Evolutionary conservation across 35 echinoderm and acorn worm genomes (phyloP), one percentile per base, ranked within the genome.

Genomic region (Ophiothrix spiculata): DNA sequence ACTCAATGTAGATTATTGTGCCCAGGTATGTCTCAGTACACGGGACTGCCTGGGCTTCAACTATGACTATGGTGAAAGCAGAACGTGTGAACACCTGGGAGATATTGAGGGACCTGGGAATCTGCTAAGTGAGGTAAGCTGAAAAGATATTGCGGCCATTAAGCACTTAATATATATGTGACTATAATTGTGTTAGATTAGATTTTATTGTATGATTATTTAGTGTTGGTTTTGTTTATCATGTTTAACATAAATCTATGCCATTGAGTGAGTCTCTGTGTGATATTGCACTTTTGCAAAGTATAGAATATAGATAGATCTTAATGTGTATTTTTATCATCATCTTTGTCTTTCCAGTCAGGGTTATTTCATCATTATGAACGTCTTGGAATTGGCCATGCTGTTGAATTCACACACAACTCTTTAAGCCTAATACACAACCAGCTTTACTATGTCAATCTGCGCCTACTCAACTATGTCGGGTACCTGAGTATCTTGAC

Each of bases 371-470:
- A 64, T 39, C 77, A 89, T 39, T 89, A 38, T 82, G 87, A 89
- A 32, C 87, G 87, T 75, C 78, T 89, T 15, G 87, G 87, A 42
- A 4, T 89, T 21, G 87, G 87, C 35, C 87, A 81, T 29, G 78
- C 87, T 39, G 56, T 80, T 1, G 87, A 89, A 28, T 89, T 81
- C 31, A 81, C 34, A 32, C 87, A 89, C 56, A 39, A 81, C 34
- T 79, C 49, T n/a, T 25, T 89, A 10, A 1, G 14, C 11, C 45
- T 89, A 14, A 80, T 36, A n/a, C 87, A 89, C 56, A 89, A 89
- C 39, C 42, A 89, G 36, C 36, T 89, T 14, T 79, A 89, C 56
- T 89, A 63, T 64, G 81, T 81, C 79, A 89, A 89, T 56, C 42
- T 89, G 1, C 33, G 81, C 19, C 77, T 80, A 10, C 33, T 80